Base-by-base conservation (phyloP, 2,113 vertebrate genomes). In the Phylloscopus trochilus region DNA sequence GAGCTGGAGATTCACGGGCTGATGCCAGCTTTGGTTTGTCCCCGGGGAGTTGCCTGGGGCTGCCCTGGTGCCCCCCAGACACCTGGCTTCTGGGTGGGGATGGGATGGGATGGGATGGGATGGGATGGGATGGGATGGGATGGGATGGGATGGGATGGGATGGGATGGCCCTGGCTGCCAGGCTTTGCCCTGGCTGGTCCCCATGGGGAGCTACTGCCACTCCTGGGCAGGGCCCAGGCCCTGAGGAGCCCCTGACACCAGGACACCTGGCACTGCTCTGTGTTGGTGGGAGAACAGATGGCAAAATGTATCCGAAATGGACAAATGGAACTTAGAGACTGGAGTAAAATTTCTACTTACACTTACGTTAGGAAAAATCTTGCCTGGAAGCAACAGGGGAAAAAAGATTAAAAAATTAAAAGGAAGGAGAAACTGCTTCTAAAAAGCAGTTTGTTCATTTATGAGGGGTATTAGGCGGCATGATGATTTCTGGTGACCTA, bases 151-250 rank as follows among this genome's bases (percentile, higher is more conserved):
- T 23, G 55, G 33, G 56, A 23, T 23, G 33, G 33, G 33, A 35
- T 26, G 23, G 64, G 64, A 18, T 24, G 37, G 16, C 9, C 26
- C 28, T 67, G 58, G 31, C 26, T 77, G 52, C 28, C 28, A 15
- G 58, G 33, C 14, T 47, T 18, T 46, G 70, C 15, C 75, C 66
- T n/a, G 17, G 24, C 7, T 15, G 33, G 30, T 6, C 20, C 24
- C 39, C 21, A 9, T 0, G 6, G 33, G 22, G 10, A 63, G 6
- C 14, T 33, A 7, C 28, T 23, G 4, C 23, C 1, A 0, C 11
- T 56, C 4, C 46, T 51, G 37, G 19, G n/a, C n/a, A n/a, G 28
- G 84, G 8, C 35, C 28, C 26, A 41, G 12, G 20, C 11, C 26
- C 4, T 3, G 3, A 46, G n/a, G n/a, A 79, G 7, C 6, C 26